Percentiles rank a stretch among this genome's conserved stretches.
Evolutionary conservation across 2,888 invertebrate genomes (phyloP).

Genomic region (Fissipunctia ypsillon): DNA sequence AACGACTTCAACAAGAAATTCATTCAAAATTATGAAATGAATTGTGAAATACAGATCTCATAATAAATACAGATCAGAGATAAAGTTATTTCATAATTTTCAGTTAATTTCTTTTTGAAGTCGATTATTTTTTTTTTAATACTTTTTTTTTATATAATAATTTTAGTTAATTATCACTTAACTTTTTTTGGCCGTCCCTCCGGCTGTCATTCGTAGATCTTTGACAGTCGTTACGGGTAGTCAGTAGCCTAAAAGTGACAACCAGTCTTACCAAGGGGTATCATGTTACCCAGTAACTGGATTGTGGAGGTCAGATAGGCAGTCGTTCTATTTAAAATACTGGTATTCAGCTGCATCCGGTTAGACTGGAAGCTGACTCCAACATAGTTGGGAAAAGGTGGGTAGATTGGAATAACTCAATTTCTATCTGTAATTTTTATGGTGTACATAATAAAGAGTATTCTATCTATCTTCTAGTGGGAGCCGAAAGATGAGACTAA

Average conservation of each 20-base stretch:
- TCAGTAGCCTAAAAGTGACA: not conserved
- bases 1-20: no score
- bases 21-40: no score
- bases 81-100: no score
- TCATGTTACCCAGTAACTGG: not conserved
- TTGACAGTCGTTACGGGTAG: not conserved
- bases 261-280: not conserved
- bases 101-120: no score
- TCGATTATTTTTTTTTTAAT: no score
- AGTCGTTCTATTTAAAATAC: not conserved
- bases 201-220: not conserved
- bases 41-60: no score
- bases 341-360: not conserved
- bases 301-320: not conserved
- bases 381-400: not conserved
- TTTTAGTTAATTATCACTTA: no score
- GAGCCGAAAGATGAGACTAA: conserved; percentile 12
- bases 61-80: no score
- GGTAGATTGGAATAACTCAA: not conserved
- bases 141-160: no score
- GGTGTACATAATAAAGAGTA: no score
- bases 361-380: not conserved
- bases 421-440: no score
- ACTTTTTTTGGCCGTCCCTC: no score
- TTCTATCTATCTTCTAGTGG: conserved; percentile 61